A percentile compares a stretch with the other conserved stretches of the same genome.
These are phyloP conservation scores for Stomatorhinus walkeri DNA, from an alignment of 2,797 vertebrate species.

Conservation along the genomic window DNA sequence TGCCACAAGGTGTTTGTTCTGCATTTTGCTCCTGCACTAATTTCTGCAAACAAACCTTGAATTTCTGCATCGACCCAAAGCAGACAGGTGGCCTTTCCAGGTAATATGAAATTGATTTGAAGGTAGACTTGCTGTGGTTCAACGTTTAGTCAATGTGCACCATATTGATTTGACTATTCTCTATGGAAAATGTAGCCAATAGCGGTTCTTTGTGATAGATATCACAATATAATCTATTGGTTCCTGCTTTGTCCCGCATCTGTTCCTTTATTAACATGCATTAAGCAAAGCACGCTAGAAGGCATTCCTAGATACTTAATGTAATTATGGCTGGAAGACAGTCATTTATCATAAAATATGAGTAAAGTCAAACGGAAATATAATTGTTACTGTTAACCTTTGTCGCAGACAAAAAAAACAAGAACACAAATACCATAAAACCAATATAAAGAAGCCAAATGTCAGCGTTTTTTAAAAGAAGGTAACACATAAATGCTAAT, in stretches of 20 bases:
- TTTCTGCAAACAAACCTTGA: slow-evolving; percentile 19
- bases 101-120: slow-evolving; percentile 58
- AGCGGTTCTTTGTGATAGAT: slow-evolving; percentile 29
- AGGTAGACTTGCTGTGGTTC: slow-evolving; percentile 54
- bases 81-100: slow-evolving; percentile 58
- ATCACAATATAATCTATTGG: slow-evolving; percentile 22
- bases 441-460: neutral
- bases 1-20: neutral
- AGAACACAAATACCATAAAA: neutral
- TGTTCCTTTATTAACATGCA: slow-evolving; percentile 13
- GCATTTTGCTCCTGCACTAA: neutral
- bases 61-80: slow-evolving; percentile 36
- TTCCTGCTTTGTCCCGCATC: slow-evolving; percentile 19
- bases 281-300: neutral
- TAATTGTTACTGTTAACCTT: neutral
- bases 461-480: neutral
- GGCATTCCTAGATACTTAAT: neutral
- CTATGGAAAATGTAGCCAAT: slow-evolving; percentile 41
- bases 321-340: slow-evolving; percentile 3
- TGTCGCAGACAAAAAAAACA: neutral
- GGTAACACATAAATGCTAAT: neutral
- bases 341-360: slow-evolving; percentile 2
- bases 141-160: slow-evolving; percentile 56
- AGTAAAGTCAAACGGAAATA: neutral
- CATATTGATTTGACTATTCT: slow-evolving; percentile 51